Conservation (phyloP, 2,888 invertebrate species). For the Protophormia terraenovae region DNA sequence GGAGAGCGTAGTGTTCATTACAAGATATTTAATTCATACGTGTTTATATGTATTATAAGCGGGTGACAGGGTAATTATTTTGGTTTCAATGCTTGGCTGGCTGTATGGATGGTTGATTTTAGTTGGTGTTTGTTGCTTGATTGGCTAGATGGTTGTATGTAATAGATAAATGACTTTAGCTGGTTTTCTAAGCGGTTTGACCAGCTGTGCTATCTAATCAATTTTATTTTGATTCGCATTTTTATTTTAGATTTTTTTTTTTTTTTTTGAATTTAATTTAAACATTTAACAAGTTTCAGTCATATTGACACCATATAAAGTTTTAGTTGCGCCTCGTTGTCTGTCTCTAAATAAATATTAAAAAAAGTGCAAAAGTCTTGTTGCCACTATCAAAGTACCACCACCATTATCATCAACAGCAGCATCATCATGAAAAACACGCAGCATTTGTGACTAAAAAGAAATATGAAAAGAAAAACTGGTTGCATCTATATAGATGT, state of each 20-base stretch:
- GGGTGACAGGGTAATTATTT: slow-evolving; percentile 50
- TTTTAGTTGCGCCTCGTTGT: slow-evolving; percentile 57
- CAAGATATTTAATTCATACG: slow-evolving; percentile 11
- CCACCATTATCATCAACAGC: background rate
- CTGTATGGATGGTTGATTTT: background rate
- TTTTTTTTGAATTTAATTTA: slow-evolving; percentile 15
- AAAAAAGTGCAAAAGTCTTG: slow-evolving; percentile 24
- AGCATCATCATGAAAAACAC: slow-evolving; percentile 7
- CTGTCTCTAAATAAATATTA: slow-evolving; percentile 28
- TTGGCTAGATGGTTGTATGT: slow-evolving; percentile 18
- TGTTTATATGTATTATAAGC: background rate
- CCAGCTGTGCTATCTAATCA: slow-evolving; percentile 55
- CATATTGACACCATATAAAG: slow-evolving; percentile 38
- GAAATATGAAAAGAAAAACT: slow-evolving; percentile 29
- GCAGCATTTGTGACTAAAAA: background rate
- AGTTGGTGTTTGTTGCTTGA: background rate
- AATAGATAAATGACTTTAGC: slow-evolving; percentile 32
- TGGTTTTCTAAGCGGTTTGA: slow-evolving; percentile 46
- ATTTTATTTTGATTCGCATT: slow-evolving; percentile 38
- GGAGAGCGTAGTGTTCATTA: background rate
- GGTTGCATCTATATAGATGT: slow-evolving; percentile 19
- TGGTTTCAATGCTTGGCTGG: slow-evolving; percentile 6
- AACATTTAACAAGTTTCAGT: slow-evolving; percentile 55
- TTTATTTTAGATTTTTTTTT: background rate
- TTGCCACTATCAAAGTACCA: slow-evolving; percentile 53